phyloP scores from a whole-genome alignment of 1,140 invertebrate species.

The Drosophila nigromelanica region DNA sequence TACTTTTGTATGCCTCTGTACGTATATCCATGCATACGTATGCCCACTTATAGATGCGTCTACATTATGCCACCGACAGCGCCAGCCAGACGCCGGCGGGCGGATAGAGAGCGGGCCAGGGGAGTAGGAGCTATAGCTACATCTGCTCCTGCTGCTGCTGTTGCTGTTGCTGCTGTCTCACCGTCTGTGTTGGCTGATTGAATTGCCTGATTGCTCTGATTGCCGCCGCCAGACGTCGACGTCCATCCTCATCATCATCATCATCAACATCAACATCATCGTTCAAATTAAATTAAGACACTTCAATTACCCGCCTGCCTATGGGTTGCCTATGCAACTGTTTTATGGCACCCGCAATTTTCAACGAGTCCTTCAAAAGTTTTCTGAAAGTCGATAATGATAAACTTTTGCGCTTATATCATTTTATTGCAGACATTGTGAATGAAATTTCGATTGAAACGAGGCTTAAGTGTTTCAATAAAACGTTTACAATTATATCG shows the following conservation, averaged over 20 bases:
- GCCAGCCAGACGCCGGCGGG: conserved; percentile 12
- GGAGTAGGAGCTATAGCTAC: background rate
- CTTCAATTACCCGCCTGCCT: conserved; percentile 29
- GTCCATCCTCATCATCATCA: conserved; percentile 4
- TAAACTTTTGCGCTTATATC: background rate
- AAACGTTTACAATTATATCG: too few species aligned
- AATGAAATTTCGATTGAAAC: background rate
- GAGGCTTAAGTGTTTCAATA: too few species aligned
- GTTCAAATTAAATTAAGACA: conserved; percentile 61
- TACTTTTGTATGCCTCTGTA: too few species aligned
- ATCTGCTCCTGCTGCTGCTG: conserved; percentile 14
- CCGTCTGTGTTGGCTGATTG: conserved; percentile 65
- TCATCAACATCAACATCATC: conserved; percentile 59
- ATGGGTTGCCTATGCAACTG: background rate
- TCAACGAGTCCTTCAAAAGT: background rate
- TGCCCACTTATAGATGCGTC: conserved; percentile 9
- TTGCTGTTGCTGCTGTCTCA: conserved; percentile 17
- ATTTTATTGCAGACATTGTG: too few species aligned
- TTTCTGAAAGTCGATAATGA: background rate
- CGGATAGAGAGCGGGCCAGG: background rate
- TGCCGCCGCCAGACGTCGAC: conserved; percentile 66
- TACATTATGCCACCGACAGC: conserved; percentile 21
- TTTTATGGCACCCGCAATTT: too few species aligned
- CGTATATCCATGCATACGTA: background rate
- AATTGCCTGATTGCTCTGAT: conserved; percentile 80